Base-by-base conservation (phyloP, 1,140 invertebrate species). In the Trypoxylus dichotomus region DNA sequence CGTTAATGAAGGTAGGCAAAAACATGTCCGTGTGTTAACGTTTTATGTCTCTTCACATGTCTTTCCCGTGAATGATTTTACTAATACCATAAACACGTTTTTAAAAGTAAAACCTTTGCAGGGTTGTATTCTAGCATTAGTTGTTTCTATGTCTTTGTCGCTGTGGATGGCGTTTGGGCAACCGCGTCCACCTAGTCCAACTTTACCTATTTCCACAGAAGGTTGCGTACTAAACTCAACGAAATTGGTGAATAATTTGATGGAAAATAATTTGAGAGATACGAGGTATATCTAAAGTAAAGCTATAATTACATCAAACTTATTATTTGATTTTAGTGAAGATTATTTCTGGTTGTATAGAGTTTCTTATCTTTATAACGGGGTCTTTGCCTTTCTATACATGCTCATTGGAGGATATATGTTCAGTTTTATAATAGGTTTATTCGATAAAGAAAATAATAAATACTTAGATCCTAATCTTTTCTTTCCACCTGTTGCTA, bases 301-400 rank as follows among this genome's bases (percentile, higher is more conserved):
- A 58, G 15, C 15, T 58, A 2, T 58, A n/a, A 19, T 58, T 58
- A 5, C 1, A 58, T 58, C 15, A 58, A 58, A 1, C 15, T 19
- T n/a, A 19, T 58, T 58, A 13, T 58, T 7, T 63, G 32, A 32
- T 85, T 85, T 63, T 72, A 84, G 83, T 76, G 84, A n/a, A 90
- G 25, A 73, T 73, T 92, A 92, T 81, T 90, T 92, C 82, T 92
- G 91, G 84, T 83, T 94, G 11, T 94, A 95, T 82, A 88, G 91
- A 78, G 88, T 98, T 13, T 97, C 96, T 0, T 98, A 97, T 83
- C 91, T 97, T 89, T 98, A 96, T 93, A 94, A 93, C 83, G 89
- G 91, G 3, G 89, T 92, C 0, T 86, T 95, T 73, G 94, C 93
- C 72, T 91, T 94, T 78, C 3, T 89, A 0, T 82, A 91, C 0